Evolutionary conservation across 2,888 invertebrate genomes (phyloP), one percentile per base, ranked within the genome.

Genomic region (Callyntrura sp.): DNA sequence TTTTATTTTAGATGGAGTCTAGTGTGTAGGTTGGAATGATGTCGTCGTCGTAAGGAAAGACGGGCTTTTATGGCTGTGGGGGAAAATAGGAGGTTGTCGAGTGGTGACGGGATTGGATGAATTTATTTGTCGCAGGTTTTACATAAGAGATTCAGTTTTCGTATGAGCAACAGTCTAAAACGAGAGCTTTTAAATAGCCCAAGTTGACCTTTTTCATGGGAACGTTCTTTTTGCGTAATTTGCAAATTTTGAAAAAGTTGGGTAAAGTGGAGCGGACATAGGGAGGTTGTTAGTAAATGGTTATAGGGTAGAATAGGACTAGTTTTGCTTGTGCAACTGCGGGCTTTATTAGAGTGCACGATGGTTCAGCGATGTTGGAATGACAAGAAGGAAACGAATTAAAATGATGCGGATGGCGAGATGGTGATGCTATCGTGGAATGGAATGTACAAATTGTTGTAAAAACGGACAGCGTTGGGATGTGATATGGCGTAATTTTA

Each of bases 381-480:
- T 68, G 35, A 25, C n/a, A 35, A 6, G 51, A 35, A 14, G 51
- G 51, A 51, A 51, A 51, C n/a, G 51, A n/a, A 51, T n/a, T 2
- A 11, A 9, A 51, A 23, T 4, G 51, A 51, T 76, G 51, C 25
- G 14, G 76, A 25, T 76, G 20, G 14, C 45, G 20, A n/a, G 14
- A 12, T 3, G 11, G 12, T 76, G 51, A 9, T 25, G n/a, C 23
- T 51, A 25, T 55, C n/a, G 43, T 3, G 76, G 76, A 76, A 76
- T 3, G 76, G 76, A 76, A 76, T 76, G 23, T 51, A 51, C 76
- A 55, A 76, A 76, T 76, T 55, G 76, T 4, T 51, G 76, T 14
- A 25, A 9, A 25, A 76, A 76, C n/a, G 76, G 23, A 25, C 20
- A 20, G 3, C n/a, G 48, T 73, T 14, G 51, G 28, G 14, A 3